Percentiles rank a stretch among this genome's conserved stretches.
Conservation (phyloP, 2,888 invertebrate genomes). For the Thymelicus sylvestris region DNA sequence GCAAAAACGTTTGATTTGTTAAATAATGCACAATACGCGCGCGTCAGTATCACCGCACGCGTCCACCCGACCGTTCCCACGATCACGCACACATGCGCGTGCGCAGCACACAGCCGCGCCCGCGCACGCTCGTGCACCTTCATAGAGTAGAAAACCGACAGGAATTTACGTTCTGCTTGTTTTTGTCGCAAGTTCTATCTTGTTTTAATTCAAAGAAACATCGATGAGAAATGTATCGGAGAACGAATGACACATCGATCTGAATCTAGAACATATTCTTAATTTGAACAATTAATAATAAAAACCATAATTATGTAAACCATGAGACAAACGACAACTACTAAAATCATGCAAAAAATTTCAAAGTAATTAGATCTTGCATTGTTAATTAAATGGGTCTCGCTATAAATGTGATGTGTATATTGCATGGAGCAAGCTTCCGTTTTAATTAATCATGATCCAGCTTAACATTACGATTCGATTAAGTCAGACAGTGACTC, state of each 20-base stretch:
- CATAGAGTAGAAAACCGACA: slow-evolving; percentile 45
- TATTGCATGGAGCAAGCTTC: slow-evolving; percentile 31
- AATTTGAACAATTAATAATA: neutral
- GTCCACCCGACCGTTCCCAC: slow-evolving; percentile 78
- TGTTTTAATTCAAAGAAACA: slow-evolving; percentile 29
- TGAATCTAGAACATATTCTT: neutral
- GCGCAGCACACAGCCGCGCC: slow-evolving; percentile 52
- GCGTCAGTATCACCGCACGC: slow-evolving; percentile 79
- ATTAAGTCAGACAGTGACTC: slow-evolving; percentile 37
- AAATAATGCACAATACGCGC: slow-evolving; percentile 74
- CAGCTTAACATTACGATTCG: slow-evolving; percentile 37
- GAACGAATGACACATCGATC: slow-evolving; percentile 17
- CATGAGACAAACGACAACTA: too few relatives aligned
- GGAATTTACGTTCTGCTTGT: slow-evolving; percentile 43
- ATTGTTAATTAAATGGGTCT: slow-evolving; percentile 12
- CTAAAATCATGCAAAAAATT: too few relatives aligned
- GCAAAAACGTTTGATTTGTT: slow-evolving; percentile 41
- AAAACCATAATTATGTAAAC: neutral
- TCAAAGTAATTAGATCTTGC: neutral
- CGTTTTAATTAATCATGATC: slow-evolving; percentile 38
- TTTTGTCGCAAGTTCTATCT: slow-evolving; percentile 27
- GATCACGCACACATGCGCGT: slow-evolving; percentile 65
- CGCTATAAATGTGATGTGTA: slow-evolving; percentile 17
- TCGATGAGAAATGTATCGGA: slow-evolving; percentile 28
- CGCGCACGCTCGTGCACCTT: slow-evolving; percentile 62